Evolutionary conservation across 1,140 invertebrate genomes (phyloP).

Genomic region (Drosophila subpulchrella): DNA sequence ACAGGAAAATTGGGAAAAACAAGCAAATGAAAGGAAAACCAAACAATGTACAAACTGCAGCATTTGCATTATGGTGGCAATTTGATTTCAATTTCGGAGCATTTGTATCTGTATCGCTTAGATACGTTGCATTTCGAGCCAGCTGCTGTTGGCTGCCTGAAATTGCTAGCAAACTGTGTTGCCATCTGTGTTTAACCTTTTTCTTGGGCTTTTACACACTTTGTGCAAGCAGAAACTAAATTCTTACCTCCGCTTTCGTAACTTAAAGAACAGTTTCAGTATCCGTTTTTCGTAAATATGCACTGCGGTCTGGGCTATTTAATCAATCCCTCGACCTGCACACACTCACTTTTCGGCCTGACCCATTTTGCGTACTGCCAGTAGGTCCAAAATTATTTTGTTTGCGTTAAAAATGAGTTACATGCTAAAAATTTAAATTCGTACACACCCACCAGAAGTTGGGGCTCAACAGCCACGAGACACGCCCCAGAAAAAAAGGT

Average conservation of each 20-base stretch:
- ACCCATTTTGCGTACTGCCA: conserved; percentile 66
- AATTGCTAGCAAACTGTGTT: conserved; percentile 44
- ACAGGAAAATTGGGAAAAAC: conserved; percentile 56
- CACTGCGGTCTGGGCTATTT: conserved; percentile 45
- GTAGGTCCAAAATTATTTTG: conserved; percentile 58
- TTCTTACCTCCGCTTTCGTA: conserved; percentile 30
- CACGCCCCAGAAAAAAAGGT: conserved; percentile 62
- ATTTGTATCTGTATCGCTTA: conserved; percentile 32
- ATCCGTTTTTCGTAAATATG: conserved; percentile 58
- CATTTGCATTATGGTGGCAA: conserved; percentile 70
- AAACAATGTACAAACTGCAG: conserved; percentile 38
- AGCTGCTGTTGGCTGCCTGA: conserved; percentile 44
- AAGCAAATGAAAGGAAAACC: conserved; percentile 41
- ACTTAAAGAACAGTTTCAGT: conserved; percentile 28
- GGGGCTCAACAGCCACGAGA: conserved; percentile 25
- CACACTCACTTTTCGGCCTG: conserved; percentile 66
- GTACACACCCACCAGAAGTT: conserved; percentile 66
- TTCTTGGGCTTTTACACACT: background rate
- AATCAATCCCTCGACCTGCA: conserved; percentile 42
- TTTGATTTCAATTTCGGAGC: conserved; percentile 66
- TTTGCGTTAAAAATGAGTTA: conserved; percentile 82
- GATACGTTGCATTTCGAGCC: conserved; percentile 46
- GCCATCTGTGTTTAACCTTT: conserved; percentile 33
- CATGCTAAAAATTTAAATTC: conserved; percentile 80
- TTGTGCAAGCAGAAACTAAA: conserved; percentile 22